A percentile compares a stretch with the other conserved stretches of the same genome.
phyloP scores from a whole-genome alignment of 2,113 vertebrate species.

The Dryoscopus gambensis region DNA sequence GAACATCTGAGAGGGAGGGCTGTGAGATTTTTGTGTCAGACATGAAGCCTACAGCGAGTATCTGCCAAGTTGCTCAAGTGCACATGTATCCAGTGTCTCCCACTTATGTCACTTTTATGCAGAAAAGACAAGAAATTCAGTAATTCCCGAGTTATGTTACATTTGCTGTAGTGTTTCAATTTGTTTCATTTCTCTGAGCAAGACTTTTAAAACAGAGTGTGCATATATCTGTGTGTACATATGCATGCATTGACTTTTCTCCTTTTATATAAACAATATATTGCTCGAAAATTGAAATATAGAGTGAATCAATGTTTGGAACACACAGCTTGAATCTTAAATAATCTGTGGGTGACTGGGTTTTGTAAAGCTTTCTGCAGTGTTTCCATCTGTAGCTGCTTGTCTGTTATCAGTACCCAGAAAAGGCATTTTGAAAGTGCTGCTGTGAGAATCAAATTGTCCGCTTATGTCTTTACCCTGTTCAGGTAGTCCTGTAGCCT shows the following conservation, averaged over 20 bases:
- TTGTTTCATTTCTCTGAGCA: not conserved
- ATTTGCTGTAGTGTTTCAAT: not conserved
- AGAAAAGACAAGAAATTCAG: not conserved
- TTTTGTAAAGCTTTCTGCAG: not conserved
- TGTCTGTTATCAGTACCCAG: not conserved
- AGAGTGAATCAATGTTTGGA: not conserved
- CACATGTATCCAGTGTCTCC: not conserved
- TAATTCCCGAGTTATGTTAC: not conserved
- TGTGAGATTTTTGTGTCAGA: constrained; percentile 24
- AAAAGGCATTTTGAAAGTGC: not conserved
- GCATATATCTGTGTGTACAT: not conserved
- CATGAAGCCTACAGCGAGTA: not conserved
- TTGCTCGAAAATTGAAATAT: not conserved
- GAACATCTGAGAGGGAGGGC: not conserved
- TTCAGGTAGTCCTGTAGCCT: not conserved
- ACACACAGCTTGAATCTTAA: not conserved
- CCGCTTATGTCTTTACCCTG: not conserved
- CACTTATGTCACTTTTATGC: not conserved
- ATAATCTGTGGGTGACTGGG: not conserved
- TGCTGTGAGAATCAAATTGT: not conserved
- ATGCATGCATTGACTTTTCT: not conserved
- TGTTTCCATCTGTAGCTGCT: not conserved
- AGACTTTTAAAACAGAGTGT: not conserved
- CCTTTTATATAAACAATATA: not conserved
- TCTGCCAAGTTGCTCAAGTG: not conserved